Evolutionary conservation across 1,140 invertebrate genomes (phyloP).

Genomic region (Cheumatopsyche charites): DNA sequence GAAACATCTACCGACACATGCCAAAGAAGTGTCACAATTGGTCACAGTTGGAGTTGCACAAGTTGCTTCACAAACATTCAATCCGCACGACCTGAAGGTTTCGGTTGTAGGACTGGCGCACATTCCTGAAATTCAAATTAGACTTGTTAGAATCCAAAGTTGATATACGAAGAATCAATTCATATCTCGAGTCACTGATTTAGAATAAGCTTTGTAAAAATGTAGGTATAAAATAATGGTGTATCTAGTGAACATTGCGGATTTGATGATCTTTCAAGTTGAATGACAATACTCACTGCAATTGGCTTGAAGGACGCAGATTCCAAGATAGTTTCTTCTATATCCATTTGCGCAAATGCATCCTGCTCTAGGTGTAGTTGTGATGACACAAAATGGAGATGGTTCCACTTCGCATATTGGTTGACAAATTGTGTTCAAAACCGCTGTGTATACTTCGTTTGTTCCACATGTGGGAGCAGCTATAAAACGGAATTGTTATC

Average conservation of each 20-base stretch:
- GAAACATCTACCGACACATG: neutral
- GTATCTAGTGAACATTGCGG: no score
- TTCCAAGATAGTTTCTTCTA: constrained; percentile 1
- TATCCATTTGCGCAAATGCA: neutral
- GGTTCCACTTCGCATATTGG: neutral
- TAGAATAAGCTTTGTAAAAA: no score
- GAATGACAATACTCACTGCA: constrained; percentile 17
- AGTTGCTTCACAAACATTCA: neutral
- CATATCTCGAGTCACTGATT: no score
- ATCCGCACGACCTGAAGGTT: neutral
- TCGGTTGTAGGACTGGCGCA: neutral
- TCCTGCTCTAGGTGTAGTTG: neutral
- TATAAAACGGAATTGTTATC: no score
- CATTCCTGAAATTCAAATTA: neutral
- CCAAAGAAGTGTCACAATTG: neutral
- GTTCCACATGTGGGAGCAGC: no score
- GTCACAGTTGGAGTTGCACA: neutral
- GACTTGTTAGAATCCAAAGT: no score
- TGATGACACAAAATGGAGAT: neutral
- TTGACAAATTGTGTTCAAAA: no score
- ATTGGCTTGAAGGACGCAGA: neutral
- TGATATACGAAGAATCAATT: no score
- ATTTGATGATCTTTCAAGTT: no score
- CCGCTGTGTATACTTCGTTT: no score
- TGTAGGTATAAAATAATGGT: no score